Evolutionary conservation across 2,888 invertebrate genomes (phyloP).

Genomic region (Heliconius sara): DNA sequence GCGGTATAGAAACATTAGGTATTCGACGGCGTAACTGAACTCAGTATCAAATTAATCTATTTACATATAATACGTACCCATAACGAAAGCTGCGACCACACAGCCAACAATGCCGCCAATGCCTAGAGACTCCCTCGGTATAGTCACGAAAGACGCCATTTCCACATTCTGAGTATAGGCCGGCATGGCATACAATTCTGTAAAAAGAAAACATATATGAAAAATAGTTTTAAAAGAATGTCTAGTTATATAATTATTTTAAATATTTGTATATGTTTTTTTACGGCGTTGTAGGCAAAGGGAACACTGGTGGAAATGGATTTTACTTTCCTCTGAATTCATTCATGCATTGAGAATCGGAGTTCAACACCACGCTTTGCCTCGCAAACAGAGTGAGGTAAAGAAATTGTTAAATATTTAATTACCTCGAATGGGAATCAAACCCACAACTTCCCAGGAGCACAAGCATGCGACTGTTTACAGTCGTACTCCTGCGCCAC

Average conservation of each 20-base stretch:
- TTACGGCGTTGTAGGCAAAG: too few relatives aligned
- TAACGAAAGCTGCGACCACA: conserved; percentile 70
- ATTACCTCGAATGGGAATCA: too few relatives aligned
- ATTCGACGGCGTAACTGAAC: not conserved
- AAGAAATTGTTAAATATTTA: too few relatives aligned
- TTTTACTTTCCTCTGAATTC: too few relatives aligned
- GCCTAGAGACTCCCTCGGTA: conserved; percentile 62
- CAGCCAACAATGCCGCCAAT: conserved; percentile 70
- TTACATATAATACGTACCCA: conserved; percentile 59
- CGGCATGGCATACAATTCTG: conserved; percentile 77
- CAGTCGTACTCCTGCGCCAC: too few relatives aligned
- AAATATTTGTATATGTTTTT: too few relatives aligned
- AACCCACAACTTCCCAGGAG: too few relatives aligned
- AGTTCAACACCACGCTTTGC: too few relatives aligned
- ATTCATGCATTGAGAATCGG: too few relatives aligned
- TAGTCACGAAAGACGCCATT: conserved; percentile 76
- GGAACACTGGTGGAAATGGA: too few relatives aligned
- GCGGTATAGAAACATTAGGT: not conserved
- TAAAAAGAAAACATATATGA: conserved; percentile 31
- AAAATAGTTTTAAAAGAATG: not conserved
- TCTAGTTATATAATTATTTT: not conserved
- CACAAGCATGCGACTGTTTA: too few relatives aligned
- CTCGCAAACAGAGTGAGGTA: too few relatives aligned
- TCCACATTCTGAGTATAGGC: conserved; percentile 76
- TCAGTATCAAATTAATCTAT: not conserved